Conservation (phyloP, 2,888 invertebrate genomes). For the Chrysolina haemoptera region DNA sequence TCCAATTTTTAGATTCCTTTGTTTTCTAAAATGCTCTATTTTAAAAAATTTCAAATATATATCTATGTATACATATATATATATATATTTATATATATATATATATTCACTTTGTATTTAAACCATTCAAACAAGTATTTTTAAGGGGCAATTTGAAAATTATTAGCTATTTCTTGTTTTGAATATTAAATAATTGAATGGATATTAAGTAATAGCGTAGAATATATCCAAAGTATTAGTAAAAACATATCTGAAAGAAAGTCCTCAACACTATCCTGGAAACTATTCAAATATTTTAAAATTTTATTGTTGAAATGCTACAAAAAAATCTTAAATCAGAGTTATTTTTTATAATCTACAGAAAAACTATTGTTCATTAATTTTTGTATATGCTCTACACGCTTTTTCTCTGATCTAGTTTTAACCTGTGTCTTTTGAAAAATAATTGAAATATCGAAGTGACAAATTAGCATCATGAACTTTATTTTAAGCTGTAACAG, state of each 20-base stretch:
- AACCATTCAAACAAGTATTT: not conserved
- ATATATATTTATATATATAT: not conserved
- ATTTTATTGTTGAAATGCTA: not conserved
- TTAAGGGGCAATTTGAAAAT: not conserved
- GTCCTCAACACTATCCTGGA: not conserved
- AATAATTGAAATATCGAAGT: not conserved
- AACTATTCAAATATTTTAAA: not conserved
- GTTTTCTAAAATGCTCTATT: not conserved
- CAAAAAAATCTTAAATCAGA: not conserved
- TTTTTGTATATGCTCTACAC: too few relatives aligned
- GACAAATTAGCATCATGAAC: not conserved
- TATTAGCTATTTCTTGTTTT: not conserved
- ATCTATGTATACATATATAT: not conserved
- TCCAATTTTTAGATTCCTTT: constrained; percentile 35
- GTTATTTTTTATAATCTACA: too few relatives aligned
- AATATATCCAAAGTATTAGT: not conserved
- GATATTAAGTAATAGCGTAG: not conserved
- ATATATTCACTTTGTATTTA: not conserved
- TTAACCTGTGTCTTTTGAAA: too few relatives aligned
- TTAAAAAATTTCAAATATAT: constrained; percentile 28
- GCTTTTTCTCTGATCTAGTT: too few relatives aligned
- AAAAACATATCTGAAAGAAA: constrained; percentile 2
- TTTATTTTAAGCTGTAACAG: not conserved
- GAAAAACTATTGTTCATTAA: too few relatives aligned
- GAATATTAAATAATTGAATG: not conserved